Evolutionary conservation across 2,113 vertebrate genomes (phyloP).

Genomic region (Silurus meridionalis): DNA sequence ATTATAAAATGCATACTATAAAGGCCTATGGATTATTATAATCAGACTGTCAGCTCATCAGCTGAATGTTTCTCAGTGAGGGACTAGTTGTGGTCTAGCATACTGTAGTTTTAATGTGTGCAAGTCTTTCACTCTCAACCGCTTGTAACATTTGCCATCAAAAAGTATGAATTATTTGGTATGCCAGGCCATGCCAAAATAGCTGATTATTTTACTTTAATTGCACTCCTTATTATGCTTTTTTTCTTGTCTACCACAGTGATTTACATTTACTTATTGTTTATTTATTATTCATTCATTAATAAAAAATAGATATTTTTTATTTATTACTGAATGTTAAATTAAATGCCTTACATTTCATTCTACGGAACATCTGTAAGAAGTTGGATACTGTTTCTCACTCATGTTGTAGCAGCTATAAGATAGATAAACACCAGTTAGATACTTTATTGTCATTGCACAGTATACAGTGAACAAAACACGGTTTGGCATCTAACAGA

Average conservation of each 20-base stretch:
- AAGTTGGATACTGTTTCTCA: neutral
- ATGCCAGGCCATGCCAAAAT: neutral
- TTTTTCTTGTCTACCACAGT: neutral
- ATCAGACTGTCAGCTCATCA: neutral
- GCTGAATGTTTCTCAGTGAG: slow-evolving; percentile 36
- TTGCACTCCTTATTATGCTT: neutral
- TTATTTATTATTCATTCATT: neutral
- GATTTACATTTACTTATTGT: neutral
- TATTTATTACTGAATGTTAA: neutral
- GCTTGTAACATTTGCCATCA: neutral
- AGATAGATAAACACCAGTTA: too few species aligned
- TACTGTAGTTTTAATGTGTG: slow-evolving; percentile 36
- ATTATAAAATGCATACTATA: neutral
- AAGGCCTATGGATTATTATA: neutral
- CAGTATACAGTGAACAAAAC: too few species aligned
- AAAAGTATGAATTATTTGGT: neutral
- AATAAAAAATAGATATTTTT: too few species aligned
- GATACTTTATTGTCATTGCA: too few species aligned
- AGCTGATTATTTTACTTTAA: neutral
- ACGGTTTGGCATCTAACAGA: too few species aligned
- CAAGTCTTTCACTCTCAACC: neutral
- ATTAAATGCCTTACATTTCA: neutral
- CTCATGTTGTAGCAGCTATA: neutral
- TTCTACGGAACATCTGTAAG: neutral
- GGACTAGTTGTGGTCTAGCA: slow-evolving; percentile 25